phyloP scores from a whole-genome alignment of 2,113 vertebrate species.

The Sigmodon hispidus region DNA sequence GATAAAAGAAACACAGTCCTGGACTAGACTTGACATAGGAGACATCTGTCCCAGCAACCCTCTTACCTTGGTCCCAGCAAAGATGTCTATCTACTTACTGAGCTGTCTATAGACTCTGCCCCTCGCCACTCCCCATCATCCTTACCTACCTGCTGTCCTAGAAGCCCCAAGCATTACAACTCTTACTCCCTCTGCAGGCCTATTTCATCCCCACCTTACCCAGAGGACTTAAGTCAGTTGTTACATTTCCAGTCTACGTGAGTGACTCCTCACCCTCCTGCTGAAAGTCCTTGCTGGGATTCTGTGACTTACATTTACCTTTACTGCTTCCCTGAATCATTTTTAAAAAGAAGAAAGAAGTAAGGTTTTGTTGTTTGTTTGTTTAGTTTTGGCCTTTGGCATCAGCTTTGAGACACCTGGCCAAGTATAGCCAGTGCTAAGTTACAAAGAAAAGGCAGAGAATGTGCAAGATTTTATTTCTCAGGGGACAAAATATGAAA shows the following conservation, averaged over 20 bases:
- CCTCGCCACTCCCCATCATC: no score
- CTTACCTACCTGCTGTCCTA: no score
- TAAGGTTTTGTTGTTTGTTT: not conserved
- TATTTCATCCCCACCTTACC: not conserved
- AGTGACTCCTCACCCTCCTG: constrained; percentile 12
- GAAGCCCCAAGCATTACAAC: not conserved
- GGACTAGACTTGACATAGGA: not conserved
- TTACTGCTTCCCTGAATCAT: constrained; percentile 3
- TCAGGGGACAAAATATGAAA: constrained; percentile 75
- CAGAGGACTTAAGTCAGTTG: not conserved
- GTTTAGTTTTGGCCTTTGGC: not conserved
- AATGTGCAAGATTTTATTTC: constrained; percentile 78
- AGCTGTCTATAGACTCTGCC: not conserved
- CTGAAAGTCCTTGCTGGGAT: not conserved
- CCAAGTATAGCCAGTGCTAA: constrained; percentile 45
- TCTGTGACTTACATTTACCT: not conserved
- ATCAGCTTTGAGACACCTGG: constrained; percentile 64
- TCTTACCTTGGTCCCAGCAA: not conserved
- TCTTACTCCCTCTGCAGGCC: not conserved
- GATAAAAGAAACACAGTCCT: not conserved
- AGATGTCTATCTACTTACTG: not conserved
- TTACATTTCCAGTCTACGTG: not conserved
- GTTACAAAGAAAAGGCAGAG: constrained; percentile 67
- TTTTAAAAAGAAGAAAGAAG: not conserved
- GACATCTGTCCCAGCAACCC: not conserved